Base-by-base conservation (phyloP, 2,888 invertebrate genomes). In the Scaptomyza tumidula region DNA sequence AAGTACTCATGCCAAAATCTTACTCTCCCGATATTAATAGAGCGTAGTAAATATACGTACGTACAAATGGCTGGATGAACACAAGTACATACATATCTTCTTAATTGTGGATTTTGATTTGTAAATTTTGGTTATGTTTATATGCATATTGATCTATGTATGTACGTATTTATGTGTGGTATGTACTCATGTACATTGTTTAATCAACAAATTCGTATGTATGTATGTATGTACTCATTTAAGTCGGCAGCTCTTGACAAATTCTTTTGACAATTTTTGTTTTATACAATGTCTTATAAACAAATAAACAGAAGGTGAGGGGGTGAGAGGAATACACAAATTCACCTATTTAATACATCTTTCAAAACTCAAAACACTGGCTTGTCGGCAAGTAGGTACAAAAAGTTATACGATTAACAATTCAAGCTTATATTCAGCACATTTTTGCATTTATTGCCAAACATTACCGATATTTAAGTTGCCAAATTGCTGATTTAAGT, bases 401-500 rank as follows among this genome's bases (percentile, higher is more conserved):
- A 70, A 64, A 75, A 65, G 60, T 74, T 63, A 77, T 72, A 59
- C n/a, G 39, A 52, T 57, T 63, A 71, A 70, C 62, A 71, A 54
- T 53, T 57, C 49, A 54, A 70, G 57, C 63, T 68, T 45, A 64
- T 48, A 29, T 48, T 50, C 19, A 60, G 48, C 58, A 44, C 48
- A 50, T 55, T 78, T 89, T 44, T 37, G 55, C 31, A 66, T 83
- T 90, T 91, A 92, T 91, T 92, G 92, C 92, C 92, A 92, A 79
- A 92, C 92, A 87, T 92, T 92, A 48, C 92, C 92, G 69, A 92
- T 90, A 85, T 92, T 92, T 62, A 92, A 85, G 80, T 92, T 92
- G 54, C 92, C 91, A 78, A 92, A 92, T 80, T 92, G 92, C 76
- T 92, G 92, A 75, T 91, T 92, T 63, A 92, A 80, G 76, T 91